Conservation (phyloP, 2,888 invertebrate genomes). For the Coleophora deauratella region DNA sequence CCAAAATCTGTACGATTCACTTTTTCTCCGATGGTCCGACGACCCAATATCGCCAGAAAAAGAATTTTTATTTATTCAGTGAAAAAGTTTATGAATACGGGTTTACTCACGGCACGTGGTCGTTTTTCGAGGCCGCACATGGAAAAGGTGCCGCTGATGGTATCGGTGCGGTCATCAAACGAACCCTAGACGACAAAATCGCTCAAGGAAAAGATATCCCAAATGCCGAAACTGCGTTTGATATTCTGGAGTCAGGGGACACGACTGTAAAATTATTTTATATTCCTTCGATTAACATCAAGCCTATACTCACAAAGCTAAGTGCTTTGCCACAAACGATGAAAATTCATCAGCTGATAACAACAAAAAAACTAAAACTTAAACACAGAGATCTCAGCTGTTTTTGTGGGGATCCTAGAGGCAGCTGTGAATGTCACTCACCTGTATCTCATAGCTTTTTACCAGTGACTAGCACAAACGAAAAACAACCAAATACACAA, state of each 20-base stretch:
- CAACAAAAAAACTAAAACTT: background rate
- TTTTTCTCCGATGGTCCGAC: constrained; percentile 6
- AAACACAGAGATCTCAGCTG: constrained; percentile 1
- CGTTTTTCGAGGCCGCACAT: constrained; percentile 13
- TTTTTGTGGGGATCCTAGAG: constrained; percentile 2
- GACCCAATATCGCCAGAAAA: constrained; percentile 8
- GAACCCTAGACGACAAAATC: constrained; percentile 11
- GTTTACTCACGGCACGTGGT: constrained; percentile 9
- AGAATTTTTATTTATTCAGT: constrained; percentile 7
- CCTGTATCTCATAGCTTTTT: constrained; percentile 3
- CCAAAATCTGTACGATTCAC: background rate
- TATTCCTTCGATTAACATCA: constrained; percentile 19
- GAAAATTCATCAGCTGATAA: constrained; percentile 4
- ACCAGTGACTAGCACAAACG: background rate
- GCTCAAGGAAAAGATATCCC: constrained; percentile 14
- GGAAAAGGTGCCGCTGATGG: constrained; percentile 18
- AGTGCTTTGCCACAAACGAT: constrained; percentile 1
- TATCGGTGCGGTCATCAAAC: constrained; percentile 15
- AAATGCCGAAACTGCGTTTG: constrained; percentile 12
- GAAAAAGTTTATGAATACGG: constrained; percentile 7
- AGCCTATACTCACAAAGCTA: constrained; percentile 10
- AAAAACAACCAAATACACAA: constrained; percentile 7
- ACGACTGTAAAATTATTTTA: constrained; percentile 4
- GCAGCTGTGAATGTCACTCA: constrained; percentile 2
- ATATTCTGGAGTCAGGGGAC: constrained; percentile 1